Evolutionary conservation across 2,113 vertebrate genomes (phyloP), one percentile per base, ranked within the genome.

Genomic region (Coreoperca whiteheadi): DNA sequence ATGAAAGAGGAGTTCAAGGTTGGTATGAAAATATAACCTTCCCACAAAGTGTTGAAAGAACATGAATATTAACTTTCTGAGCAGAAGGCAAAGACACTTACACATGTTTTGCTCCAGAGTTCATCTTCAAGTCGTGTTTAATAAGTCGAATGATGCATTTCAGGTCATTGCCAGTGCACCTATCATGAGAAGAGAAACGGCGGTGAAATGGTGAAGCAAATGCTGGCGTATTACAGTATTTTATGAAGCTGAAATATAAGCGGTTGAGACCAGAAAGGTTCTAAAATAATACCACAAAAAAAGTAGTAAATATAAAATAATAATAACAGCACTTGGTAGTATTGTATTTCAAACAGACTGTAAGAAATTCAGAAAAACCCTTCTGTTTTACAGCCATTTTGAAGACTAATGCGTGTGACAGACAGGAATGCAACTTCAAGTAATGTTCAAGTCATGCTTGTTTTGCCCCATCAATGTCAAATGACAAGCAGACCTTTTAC

Each of bases 41-140:
- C 39, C 4, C 37, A 11, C 23, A 37, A 10, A 25, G 14, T n/a
- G 20, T 3, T 30, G 4, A 39, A 50, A 43, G 14, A 59, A 0
- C 37, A 70, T 10, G 23, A 20, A 41, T 34, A 37, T 12, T 6
- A 75, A 39, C 50, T 25, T n/a, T 66, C 4, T 3, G 15, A 10
- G 56, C 15, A 15, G 7, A 20, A 53, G n/a, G 16, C 56, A 9
- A 4, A 41, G 43, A 57, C 57, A 96, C 98, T 97, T 93, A 99
- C 98, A 99, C 97, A 0, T 99, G 98, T 92, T 99, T 99, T 0
- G 98, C 98, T 48, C 98, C 98, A 0, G 98, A 94, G 32, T 98
- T 99, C 97, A 99, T 99, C 93, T 99, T 99, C 93, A 99, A 87
- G 90, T 99, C 98, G 3, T 99, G 98, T 77, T 99, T 99, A 61